A percentile compares a stretch with the other conserved stretches of the same genome.
Evolutionary conservation across 2,797 vertebrate genomes (phyloP).

Genomic region (Enteromius afrohamiltoni): DNA sequence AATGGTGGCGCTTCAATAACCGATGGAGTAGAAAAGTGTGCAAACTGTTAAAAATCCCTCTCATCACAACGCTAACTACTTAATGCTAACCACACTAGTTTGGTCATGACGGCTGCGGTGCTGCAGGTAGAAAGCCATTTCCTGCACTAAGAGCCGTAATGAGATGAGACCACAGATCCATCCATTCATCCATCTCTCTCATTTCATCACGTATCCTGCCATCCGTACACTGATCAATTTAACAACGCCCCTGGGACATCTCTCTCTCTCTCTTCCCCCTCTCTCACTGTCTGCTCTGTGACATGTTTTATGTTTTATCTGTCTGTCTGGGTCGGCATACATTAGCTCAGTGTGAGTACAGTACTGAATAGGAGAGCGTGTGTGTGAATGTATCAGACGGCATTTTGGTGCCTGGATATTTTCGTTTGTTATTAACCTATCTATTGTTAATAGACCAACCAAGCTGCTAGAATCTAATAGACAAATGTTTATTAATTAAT

Average conservation of each 20-base stretch:
- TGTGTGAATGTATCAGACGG: constrained; percentile 13
- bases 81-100: neutral
- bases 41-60: neutral
- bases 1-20: neutral
- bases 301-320: constrained; percentile 53
- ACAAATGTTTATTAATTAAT: neutral
- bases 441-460: neutral
- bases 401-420: neutral
- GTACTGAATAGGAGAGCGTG: neutral
- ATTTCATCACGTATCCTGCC: constrained; percentile 40
- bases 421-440: neutral
- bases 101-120: constrained; percentile 14
- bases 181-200: constrained; percentile 36
- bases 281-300: constrained; percentile 27
- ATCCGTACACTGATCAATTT: constrained; percentile 52
- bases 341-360: constrained; percentile 34
- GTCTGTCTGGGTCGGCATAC: constrained; percentile 29
- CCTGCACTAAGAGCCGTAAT: constrained; percentile 59
- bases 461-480: neutral
- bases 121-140: constrained; percentile 54
- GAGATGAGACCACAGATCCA: constrained; percentile 50
- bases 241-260: constrained; percentile 47
- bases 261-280: constrained; percentile 28
- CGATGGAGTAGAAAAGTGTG: neutral
- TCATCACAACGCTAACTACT: neutral